Percentiles rank a stretch among this genome's conserved stretches.
phyloP scores from a whole-genome alignment of 23 tunicate species.

The Styela clava region DNA sequence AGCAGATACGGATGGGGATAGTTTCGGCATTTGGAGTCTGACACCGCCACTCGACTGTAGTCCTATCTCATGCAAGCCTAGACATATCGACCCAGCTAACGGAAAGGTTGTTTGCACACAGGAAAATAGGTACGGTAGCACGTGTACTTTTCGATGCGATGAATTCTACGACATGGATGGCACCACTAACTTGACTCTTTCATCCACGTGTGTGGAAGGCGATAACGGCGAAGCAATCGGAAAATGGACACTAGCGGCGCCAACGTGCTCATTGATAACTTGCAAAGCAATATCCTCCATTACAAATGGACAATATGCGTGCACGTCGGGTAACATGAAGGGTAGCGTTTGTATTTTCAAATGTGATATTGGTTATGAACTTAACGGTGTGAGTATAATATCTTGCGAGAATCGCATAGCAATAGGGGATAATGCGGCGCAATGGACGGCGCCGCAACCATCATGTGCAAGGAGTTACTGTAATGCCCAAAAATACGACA shows the following conservation, averaged over 20 bases:
- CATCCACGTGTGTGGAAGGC: conserved; percentile 9
- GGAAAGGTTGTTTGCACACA: conserved; percentile 4
- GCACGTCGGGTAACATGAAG: not conserved
- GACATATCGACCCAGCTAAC: not conserved
- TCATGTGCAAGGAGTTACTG: not conserved
- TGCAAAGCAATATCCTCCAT: not conserved
- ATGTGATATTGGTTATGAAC: not conserved
- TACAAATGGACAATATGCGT: not conserved
- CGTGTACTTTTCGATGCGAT: conserved; percentile 4
- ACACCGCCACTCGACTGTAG: conserved; percentile 2
- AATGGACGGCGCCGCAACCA: conserved; percentile 6
- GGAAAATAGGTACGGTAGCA: not conserved
- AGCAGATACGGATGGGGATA: conserved; percentile 6
- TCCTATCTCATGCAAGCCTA: conserved; percentile 5
- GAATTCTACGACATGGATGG: not conserved
- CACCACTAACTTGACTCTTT: not conserved
- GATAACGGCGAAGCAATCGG: not conserved
- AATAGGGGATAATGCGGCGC: not conserved
- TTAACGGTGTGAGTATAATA: not conserved
- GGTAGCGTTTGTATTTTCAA: conserved; percentile 2
- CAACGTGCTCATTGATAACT: not conserved
- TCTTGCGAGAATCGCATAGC: not conserved
- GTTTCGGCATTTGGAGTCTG: conserved; percentile 6
- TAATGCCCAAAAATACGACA: not conserved
- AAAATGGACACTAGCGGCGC: not conserved